Conservation (phyloP, 2,797 vertebrate genomes). For the Myotis findleyi region DNA sequence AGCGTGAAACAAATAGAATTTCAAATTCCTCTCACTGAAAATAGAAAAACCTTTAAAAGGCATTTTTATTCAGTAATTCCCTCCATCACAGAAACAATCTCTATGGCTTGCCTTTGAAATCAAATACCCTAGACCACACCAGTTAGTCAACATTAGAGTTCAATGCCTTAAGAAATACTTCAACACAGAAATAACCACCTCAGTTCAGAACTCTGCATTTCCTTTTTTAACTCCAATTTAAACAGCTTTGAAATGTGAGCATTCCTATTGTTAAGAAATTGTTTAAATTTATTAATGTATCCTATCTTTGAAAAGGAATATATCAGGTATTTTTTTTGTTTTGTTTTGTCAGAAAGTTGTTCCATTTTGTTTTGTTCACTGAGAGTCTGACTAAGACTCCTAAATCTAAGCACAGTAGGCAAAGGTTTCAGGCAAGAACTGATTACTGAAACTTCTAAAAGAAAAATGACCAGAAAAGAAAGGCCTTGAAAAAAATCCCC, state of each 20-base stretch:
- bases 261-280: neutral
- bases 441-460: neutral
- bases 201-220: neutral
- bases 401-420: neutral
- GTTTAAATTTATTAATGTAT: neutral
- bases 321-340: neutral
- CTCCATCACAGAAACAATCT: neutral
- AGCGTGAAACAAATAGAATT: neutral
- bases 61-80: neutral
- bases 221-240: neutral
- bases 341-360: neutral
- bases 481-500: neutral
- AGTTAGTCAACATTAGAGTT: neutral
- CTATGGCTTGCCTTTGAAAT: neutral
- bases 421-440: neutral
- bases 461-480: conserved; percentile 28
- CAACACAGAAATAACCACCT: neutral
- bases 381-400: neutral
- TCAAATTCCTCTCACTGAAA: neutral
- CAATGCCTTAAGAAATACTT: neutral
- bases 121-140: neutral
- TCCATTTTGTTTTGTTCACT: neutral
- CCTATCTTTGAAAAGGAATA: neutral
- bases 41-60: neutral
- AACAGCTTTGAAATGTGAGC: neutral